Evolutionary conservation across 1,140 invertebrate species (phyloP).

Genomic region (Bicyclus anynana): DNA sequence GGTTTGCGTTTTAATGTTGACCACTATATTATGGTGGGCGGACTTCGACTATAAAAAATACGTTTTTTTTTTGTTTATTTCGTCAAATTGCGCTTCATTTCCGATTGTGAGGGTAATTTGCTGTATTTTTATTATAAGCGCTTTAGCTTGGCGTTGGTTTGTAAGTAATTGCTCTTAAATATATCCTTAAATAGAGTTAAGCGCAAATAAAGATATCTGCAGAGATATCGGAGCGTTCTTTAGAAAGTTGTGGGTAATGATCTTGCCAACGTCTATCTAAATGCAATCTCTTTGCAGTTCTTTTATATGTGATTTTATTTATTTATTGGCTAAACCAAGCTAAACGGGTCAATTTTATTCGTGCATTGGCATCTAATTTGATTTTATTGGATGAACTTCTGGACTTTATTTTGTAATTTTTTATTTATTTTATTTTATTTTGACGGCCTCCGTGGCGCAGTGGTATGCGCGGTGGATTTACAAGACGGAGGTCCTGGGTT

Average conservation of each 20-base stretch:
- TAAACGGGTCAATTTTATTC: too few relatives aligned
- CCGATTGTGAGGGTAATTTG: constrained; percentile 10
- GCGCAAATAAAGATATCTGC: constrained; percentile 8
- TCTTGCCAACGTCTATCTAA: constrained; percentile 12
- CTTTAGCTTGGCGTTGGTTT: neutral
- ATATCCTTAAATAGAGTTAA: neutral
- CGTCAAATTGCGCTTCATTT: constrained; percentile 22
- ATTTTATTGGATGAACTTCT: too few relatives aligned
- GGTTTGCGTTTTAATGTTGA: constrained; percentile 65
- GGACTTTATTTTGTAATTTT: too few relatives aligned
- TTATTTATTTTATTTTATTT: too few relatives aligned
- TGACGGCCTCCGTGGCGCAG: too few relatives aligned
- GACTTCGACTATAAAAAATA: constrained; percentile 27
- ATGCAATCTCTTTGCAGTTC: constrained; percentile 13
- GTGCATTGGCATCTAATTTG: too few relatives aligned
- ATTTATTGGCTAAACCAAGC: too few relatives aligned
- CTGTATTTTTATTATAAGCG: neutral
- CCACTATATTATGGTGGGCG: constrained; percentile 64
- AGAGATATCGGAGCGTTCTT: constrained; percentile 1
- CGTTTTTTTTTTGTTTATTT: constrained; percentile 20
- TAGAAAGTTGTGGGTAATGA: constrained; percentile 20
- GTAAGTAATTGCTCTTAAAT: neutral
- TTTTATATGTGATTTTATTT: too few relatives aligned
- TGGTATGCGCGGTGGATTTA: too few relatives aligned
- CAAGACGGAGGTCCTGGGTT: too few relatives aligned